Conservation (phyloP, 2,888 invertebrate species). For the Ganaspis brasiliensis region DNA sequence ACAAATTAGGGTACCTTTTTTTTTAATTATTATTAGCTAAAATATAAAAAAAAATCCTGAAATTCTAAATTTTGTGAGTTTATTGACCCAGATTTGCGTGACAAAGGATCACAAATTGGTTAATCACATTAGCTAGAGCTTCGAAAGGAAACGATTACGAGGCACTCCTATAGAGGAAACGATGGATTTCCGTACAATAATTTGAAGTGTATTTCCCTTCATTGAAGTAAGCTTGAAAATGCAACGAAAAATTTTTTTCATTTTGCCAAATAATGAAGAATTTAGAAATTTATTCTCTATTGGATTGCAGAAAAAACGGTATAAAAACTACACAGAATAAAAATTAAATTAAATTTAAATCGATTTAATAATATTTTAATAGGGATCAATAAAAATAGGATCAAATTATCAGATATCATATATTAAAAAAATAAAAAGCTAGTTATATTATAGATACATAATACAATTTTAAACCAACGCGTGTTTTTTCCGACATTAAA, state of each 20-base stretch:
- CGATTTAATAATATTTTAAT: no score
- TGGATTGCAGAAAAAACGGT: no score
- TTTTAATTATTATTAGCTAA: no score
- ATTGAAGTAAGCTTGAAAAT: constrained; percentile 2
- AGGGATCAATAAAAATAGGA: no score
- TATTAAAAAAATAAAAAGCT: no score
- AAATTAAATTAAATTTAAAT: not conserved
- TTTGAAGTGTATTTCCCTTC: constrained; percentile 39
- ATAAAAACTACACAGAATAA: not conserved
- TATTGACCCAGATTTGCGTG: constrained; percentile 53
- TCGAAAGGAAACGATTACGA: constrained; percentile 49
- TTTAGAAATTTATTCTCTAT: no score
- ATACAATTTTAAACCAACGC: no score
- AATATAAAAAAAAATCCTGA: not conserved
- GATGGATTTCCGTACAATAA: constrained; percentile 39
- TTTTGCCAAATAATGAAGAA: no score
- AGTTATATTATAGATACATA: no score
- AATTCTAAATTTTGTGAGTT: constrained; percentile 26
- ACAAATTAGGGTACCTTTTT: no score
- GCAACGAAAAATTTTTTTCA: not conserved
- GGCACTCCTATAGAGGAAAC: constrained; percentile 39
- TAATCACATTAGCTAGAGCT: constrained; percentile 50
- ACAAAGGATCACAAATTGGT: constrained; percentile 48
- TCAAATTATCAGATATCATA: no score
- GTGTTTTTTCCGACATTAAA: no score